A percentile compares a stretch with the other conserved stretches of the same genome.
Conservation (phyloP, 2,113 vertebrate species). For the Peromyscus polionotus region DNA sequence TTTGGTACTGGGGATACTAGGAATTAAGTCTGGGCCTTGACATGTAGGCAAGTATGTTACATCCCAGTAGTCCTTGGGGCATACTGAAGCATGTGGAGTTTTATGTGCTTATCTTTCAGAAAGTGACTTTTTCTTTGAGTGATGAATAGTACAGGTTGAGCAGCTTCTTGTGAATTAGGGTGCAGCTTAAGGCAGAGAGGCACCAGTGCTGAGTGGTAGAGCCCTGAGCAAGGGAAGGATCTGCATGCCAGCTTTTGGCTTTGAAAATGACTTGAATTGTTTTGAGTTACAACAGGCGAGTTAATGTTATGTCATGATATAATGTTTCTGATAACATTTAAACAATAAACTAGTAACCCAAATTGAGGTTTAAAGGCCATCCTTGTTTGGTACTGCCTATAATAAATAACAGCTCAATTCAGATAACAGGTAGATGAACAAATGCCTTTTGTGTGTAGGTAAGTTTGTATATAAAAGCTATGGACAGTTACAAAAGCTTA, state of each 20-base stretch:
- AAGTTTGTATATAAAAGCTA: conserved; percentile 4
- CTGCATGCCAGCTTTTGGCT: conserved; percentile 27
- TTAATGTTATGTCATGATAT: not conserved
- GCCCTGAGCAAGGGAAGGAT: not conserved
- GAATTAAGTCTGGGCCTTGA: not conserved
- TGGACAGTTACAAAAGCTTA: conserved; percentile 32
- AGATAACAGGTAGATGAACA: conserved; percentile 20
- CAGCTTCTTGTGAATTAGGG: conserved; percentile 12
- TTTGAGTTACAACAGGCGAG: not conserved
- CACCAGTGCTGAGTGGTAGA: not conserved
- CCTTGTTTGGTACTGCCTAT: conserved; percentile 13
- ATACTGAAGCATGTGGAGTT: conserved; percentile 14
- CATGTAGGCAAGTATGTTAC: not conserved
- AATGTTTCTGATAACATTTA: conserved; percentile 39
- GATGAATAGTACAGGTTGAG: conserved; percentile 5
- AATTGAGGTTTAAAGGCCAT: conserved; percentile 49
- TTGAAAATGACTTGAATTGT: conserved; percentile 51
- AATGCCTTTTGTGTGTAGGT: not conserved
- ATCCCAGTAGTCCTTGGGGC: not conserved
- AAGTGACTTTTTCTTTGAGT: conserved; percentile 28
- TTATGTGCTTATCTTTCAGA: conserved; percentile 52
- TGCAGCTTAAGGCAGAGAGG: not conserved
- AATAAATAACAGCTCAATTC: not conserved
- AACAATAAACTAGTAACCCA: conserved; percentile 22
- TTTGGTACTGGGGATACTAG: not conserved